Conservation (phyloP, 2,888 invertebrate genomes). For the Craniophora ligustri region DNA sequence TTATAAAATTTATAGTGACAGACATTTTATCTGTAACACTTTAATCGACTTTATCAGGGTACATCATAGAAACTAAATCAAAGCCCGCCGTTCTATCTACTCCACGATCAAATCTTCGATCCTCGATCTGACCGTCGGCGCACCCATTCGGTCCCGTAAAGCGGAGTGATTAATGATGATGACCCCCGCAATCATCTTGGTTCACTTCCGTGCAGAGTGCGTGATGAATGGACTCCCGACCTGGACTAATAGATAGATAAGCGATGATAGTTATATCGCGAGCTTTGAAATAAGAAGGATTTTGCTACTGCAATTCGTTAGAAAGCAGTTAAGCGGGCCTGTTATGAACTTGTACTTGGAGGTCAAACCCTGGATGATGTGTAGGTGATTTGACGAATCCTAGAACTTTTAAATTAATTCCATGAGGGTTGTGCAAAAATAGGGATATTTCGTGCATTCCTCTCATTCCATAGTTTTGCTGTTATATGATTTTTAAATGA, state of each 20-base stretch:
- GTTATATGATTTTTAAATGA: no score
- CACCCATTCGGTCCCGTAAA: constrained; percentile 48
- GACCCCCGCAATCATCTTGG: constrained; percentile 54
- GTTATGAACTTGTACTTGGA: no score
- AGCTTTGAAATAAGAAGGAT: constrained; percentile 22
- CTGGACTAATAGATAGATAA: constrained; percentile 51
- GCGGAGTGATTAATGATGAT: constrained; percentile 68
- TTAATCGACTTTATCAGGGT: constrained; percentile 26
- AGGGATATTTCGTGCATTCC: no score
- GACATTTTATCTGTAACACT: constrained; percentile 7
- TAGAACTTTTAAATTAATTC: no score
- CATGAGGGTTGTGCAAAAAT: no score
- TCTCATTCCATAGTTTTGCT: no score
- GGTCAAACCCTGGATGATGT: no score
- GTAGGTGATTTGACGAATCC: no score
- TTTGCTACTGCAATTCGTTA: constrained; percentile 42
- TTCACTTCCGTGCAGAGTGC: constrained; percentile 50
- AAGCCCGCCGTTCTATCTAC: constrained; percentile 16
- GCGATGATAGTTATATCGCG: constrained; percentile 45
- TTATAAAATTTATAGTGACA: background rate
- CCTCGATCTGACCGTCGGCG: constrained; percentile 31
- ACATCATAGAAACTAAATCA: constrained; percentile 31
- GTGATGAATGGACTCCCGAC: constrained; percentile 51
- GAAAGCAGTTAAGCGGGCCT: no score
- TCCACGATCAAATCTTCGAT: constrained; percentile 41